Evolutionary conservation across 2,888 invertebrate genomes (phyloP).

Genomic region (Xestia ashworthii): DNA sequence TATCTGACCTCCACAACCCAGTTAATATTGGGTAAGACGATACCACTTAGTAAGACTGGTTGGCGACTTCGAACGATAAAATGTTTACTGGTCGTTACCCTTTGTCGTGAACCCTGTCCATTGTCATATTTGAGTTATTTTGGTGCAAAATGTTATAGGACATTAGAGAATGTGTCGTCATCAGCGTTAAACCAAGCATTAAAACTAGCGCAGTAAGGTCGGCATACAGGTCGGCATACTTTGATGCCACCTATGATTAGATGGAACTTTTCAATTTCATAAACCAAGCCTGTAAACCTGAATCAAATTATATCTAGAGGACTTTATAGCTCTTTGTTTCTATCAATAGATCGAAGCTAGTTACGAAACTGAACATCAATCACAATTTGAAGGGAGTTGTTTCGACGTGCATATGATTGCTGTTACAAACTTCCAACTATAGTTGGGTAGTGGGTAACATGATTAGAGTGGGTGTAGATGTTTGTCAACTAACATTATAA

Average conservation of each 20-base stretch:
- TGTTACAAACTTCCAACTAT: slow-evolving; percentile 37
- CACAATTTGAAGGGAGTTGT: slow-evolving; percentile 39
- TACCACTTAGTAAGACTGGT: neutral
- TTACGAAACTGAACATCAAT: slow-evolving; percentile 55
- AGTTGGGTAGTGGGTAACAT: slow-evolving; percentile 43
- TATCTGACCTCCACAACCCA: no score
- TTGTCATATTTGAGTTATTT: slow-evolving; percentile 15
- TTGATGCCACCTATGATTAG: slow-evolving; percentile 2
- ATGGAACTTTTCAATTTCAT: slow-evolving; percentile 15
- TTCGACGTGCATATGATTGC: slow-evolving; percentile 36
- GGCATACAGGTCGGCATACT: no score
- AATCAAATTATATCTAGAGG: neutral
- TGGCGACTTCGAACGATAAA: slow-evolving; percentile 17
- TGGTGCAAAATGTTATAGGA: slow-evolving; percentile 9
- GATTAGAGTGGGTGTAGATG: slow-evolving; percentile 48
- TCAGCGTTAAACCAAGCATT: slow-evolving; percentile 9
- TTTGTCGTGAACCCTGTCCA: slow-evolving; percentile 26
- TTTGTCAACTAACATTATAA: slow-evolving; percentile 58
- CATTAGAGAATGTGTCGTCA: neutral
- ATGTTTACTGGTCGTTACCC: slow-evolving; percentile 21
- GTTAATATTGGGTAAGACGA: no score
- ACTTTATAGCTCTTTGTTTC: slow-evolving; percentile 6
- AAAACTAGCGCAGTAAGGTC: neutral
- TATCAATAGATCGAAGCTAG: slow-evolving; percentile 44
- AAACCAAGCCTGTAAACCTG: neutral